Evolutionary conservation across 2,113 vertebrate species (phyloP), one percentile per base, ranked within the genome.

Genomic region (Noctilio leporinus): DNA sequence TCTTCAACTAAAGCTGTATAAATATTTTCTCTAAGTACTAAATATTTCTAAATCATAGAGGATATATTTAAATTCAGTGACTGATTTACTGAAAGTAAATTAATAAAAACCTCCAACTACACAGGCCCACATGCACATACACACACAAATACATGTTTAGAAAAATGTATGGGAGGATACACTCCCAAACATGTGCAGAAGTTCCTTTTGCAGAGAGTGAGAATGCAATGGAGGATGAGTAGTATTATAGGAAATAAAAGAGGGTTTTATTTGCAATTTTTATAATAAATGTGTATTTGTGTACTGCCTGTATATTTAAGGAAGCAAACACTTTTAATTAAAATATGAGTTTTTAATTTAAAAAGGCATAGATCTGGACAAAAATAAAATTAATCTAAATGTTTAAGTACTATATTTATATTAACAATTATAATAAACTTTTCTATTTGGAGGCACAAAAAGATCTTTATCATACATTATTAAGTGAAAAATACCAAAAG

Each of bases 21-120:
- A 97, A 97, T 97, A 96, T 97, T 97, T 97, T 96, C 83, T 93
- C 75, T 92, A 89, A 94, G 75, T 67, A 93, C 70, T 80, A 95
- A 92, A 69, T 95, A 92, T 96, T 97, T 96, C 77, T 77, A 96
- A 96, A 89, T 94, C 72, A 76, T 67, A 89, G 75, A 94, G 45
- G 65, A 93, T 73, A 77, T 78, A 92, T 96, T 94, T 96, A 97
- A 96, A 91, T 93, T 91, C 40, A 49, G 40, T 2, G 12, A 89
- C 33, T 28, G 40, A 96, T 83, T 82, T 87, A 11, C 91, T 95
- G 22, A 91, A 96, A 84, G 76, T 69, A 91, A 94, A 76, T 67
- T 70, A 93, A 83, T 45, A 76, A 88, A 91, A 89, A 10, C 22
- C 55, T 94, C 43, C n/a, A 62, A 62, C 62, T 53, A 20, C 15